Conservation (phyloP, 1,140 invertebrate species). For the Bursaphelenchus mucronatus region DNA sequence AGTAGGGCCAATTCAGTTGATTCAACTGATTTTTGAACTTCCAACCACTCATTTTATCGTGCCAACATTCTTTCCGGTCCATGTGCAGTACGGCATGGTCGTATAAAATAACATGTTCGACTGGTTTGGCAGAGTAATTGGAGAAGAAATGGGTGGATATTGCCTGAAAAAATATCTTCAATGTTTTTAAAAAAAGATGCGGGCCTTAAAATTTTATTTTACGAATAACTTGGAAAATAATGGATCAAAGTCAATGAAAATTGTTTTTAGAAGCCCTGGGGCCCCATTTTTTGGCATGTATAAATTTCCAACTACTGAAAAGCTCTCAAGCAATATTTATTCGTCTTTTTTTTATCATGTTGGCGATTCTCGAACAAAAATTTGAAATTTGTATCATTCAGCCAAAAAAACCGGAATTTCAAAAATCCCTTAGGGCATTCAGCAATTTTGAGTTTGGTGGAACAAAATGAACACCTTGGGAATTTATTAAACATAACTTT, state of each 20-base stretch:
- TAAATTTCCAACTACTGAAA: background rate
- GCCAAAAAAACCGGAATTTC: too few species aligned
- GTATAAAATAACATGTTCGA: constrained; percentile 31
- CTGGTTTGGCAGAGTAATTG: constrained; percentile 27
- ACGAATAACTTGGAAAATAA: background rate
- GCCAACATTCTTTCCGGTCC: background rate
- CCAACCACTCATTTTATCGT: constrained; percentile 7
- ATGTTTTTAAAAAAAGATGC: background rate
- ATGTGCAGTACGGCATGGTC: constrained; percentile 30
- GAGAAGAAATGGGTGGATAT: constrained; percentile 35
- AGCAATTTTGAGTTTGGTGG: too few species aligned
- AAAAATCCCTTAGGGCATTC: too few species aligned
- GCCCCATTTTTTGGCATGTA: too few species aligned
- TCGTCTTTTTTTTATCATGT: constrained; percentile 1
- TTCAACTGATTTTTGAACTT: constrained; percentile 21
- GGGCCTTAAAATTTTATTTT: background rate
- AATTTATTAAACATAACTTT: too few species aligned
- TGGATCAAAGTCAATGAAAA: background rate
- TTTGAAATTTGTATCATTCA: too few species aligned
- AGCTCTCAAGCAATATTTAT: background rate
- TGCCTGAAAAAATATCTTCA: constrained; percentile 19
- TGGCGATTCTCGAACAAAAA: too few species aligned
- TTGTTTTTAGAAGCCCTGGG: too few species aligned
- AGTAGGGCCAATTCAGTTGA: background rate
- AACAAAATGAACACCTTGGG: too few species aligned